Evolutionary conservation across 2,888 invertebrate genomes (phyloP).

Genomic region (Deroplatys truncata): DNA sequence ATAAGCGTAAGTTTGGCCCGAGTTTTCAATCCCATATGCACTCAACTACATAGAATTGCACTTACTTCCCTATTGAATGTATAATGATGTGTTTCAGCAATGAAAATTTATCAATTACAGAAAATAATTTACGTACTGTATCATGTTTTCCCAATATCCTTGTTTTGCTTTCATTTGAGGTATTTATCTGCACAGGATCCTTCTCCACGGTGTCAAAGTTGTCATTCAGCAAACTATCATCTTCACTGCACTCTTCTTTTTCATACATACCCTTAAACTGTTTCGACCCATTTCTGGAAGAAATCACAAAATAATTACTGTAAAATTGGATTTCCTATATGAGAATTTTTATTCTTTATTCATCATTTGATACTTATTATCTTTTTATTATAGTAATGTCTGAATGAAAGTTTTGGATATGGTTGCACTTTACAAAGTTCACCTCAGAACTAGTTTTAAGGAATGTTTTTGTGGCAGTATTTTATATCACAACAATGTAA

Average conservation of each 20-base stretch:
- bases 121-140: neutral
- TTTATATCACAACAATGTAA: no score
- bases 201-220: neutral
- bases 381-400: no score
- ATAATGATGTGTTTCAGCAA: neutral
- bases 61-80: no score
- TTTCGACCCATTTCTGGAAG: slow-evolving; percentile 20
- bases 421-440: no score
- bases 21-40: no score
- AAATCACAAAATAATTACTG: neutral
- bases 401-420: no score
- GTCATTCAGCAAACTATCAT: slow-evolving; percentile 10
- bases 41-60: no score
- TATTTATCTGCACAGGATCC: neutral
- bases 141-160: neutral
- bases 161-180: neutral
- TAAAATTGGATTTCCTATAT: neutral
- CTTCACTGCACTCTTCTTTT: slow-evolving; percentile 19
- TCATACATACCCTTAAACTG: slow-evolving; percentile 21
- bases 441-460: no score
- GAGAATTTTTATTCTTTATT: no score
- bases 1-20: no score
- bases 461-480: no score
- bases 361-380: no score
- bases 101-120: neutral